A percentile compares a stretch with the other conserved stretches of the same genome.
Evolutionary conservation across 2,113 vertebrate genomes (phyloP).

Genomic region (Bungarus multicinctus): DNA sequence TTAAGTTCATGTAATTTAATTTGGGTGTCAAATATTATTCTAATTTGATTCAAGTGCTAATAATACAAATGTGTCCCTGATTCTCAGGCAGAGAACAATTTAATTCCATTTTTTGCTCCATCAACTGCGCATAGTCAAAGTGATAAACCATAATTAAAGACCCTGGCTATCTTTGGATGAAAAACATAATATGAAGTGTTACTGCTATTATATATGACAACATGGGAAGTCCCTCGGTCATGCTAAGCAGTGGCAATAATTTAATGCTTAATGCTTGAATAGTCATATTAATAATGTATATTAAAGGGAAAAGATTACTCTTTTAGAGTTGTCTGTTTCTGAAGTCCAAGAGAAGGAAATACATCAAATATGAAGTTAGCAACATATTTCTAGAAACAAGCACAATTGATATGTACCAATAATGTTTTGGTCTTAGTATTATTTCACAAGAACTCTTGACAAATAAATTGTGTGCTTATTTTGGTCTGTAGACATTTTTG

Average conservation of each 20-base stretch:
- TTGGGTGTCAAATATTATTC: not conserved
- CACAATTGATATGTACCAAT: not conserved
- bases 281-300: conserved; percentile 27
- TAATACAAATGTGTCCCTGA: not conserved
- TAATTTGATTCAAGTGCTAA: not conserved
- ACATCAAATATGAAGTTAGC: not conserved
- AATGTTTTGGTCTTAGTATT: not conserved
- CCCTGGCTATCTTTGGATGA: not conserved
- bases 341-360: not conserved
- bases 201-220: not conserved
- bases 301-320: not conserved
- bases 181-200: conserved; percentile 31
- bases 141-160: conserved; percentile 31
- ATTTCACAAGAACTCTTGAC: not conserved
- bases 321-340: not conserved
- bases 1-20: not conserved
- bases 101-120: conserved; percentile 29
- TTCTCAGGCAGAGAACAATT: conserved; percentile 20
- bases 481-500: not conserved
- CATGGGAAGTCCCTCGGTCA: conserved; percentile 40
- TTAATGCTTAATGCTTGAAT: conserved; percentile 5
- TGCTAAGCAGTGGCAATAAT: conserved; percentile 18
- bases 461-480: not conserved
- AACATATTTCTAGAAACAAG: not conserved
- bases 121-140: conserved; percentile 24